A percentile compares a stretch with the other conserved stretches of the same genome.
Evolutionary conservation across 2,797 vertebrate species (phyloP).

Genomic region (Silurus lanzhouensis): DNA sequence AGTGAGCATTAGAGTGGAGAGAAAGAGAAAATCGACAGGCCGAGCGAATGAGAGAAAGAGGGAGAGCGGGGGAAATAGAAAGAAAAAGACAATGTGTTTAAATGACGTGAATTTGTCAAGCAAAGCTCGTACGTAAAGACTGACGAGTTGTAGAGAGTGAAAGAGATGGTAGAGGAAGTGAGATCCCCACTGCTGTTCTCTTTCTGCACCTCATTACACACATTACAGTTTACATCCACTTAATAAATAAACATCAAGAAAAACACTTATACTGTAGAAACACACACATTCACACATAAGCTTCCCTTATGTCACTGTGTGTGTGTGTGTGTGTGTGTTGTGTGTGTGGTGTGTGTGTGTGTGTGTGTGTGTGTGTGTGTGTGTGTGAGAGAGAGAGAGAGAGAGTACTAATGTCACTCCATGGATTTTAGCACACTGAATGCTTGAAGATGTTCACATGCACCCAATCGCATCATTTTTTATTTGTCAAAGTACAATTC

Average conservation of each 20-base stretch:
- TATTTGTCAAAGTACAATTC: not conserved
- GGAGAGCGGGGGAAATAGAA: not conserved
- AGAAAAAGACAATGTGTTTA: not conserved
- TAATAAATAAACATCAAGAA: constrained; percentile 58
- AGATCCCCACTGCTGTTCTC: constrained; percentile 1
- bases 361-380: no score
- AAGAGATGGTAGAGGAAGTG: not conserved
- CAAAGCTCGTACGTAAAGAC: not conserved
- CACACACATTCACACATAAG: constrained; percentile 5
- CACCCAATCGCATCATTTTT: not conserved
- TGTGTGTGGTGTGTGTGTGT: no score
- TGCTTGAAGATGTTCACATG: constrained; percentile 6
- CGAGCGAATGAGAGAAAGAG: not conserved
- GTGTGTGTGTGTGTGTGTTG: not conserved
- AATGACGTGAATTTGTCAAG: not conserved
- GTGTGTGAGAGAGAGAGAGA: no score
- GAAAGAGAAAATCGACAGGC: not conserved
- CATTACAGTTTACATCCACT: constrained; percentile 73
- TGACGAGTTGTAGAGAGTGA: not conserved
- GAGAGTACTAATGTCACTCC: not conserved
- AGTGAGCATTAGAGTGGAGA: not conserved
- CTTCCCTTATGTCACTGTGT: not conserved
- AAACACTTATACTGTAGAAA: not conserved
- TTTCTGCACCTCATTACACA: constrained; percentile 64
- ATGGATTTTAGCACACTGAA: not conserved